Evolutionary conservation across 2,113 vertebrate genomes (phyloP).

Genomic region (Craseonycteris thonglongyai): DNA sequence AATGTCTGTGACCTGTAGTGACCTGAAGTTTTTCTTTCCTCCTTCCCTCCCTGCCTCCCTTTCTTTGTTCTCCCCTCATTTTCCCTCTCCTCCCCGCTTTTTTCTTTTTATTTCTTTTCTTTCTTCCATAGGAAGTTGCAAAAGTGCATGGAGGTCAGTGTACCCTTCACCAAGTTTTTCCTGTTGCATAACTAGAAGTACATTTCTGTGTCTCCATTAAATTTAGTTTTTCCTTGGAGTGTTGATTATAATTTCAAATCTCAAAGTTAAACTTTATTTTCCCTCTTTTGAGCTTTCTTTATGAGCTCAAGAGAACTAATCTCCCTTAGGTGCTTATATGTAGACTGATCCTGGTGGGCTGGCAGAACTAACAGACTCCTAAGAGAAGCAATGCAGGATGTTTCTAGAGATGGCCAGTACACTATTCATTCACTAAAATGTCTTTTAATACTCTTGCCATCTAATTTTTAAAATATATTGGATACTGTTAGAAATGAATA

Average conservation of each 20-base stretch:
- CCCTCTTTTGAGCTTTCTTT: neutral
- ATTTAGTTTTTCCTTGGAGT: neutral
- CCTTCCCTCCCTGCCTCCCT: neutral
- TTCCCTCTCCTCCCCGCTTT: too few relatives aligned
- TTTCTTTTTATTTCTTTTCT: neutral
- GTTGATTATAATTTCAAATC: neutral
- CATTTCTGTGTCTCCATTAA: neutral
- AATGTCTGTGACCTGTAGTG: neutral
- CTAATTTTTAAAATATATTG: conserved; percentile 10
- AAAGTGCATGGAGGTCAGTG: neutral
- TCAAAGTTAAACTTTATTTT: neutral
- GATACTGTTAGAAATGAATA: neutral
- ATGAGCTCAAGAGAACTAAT: neutral
- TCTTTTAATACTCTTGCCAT: conserved; percentile 11
- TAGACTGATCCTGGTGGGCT: neutral
- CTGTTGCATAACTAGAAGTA: neutral
- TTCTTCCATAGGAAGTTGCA: neutral
- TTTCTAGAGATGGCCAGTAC: neutral
- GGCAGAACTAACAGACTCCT: neutral
- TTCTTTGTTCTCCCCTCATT: too few relatives aligned
- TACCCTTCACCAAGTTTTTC: neutral
- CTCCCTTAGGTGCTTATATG: neutral
- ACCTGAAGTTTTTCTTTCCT: too few relatives aligned
- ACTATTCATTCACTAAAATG: neutral
- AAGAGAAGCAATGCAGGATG: neutral